Percentiles rank a stretch among this genome's conserved stretches.
These are phyloP conservation scores for Willowsia nigromaculata DNA, from an alignment of 2,888 invertebrate genomes.

Conservation along the genomic window DNA sequence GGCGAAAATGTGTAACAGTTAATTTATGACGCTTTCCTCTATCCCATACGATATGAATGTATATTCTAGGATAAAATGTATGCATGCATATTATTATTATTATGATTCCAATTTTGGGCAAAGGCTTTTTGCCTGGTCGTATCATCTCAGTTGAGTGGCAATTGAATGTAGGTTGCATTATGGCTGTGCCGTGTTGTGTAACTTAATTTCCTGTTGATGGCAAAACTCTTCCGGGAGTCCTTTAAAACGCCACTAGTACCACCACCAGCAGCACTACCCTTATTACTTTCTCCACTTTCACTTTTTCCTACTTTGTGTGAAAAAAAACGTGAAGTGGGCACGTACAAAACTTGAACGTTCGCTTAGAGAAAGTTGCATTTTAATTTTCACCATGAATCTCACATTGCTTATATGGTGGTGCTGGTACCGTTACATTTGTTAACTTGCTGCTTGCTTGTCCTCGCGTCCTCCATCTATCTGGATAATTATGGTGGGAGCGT, in stretches of 20 bases:
- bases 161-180: constrained; percentile 4
- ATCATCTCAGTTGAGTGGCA: not conserved
- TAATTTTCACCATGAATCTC: no score
- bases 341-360: no score
- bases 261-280: not conserved
- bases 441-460: no score
- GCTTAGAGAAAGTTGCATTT: no score
- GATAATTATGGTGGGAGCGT: no score
- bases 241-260: constrained; percentile 26
- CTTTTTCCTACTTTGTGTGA: not conserved
- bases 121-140: not conserved
- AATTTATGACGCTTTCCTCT: not conserved
- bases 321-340: no score
- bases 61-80: not conserved
- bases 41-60: no score
- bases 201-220: constrained; percentile 64
- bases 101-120: not conserved
- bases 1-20: not conserved
- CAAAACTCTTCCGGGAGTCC: constrained; percentile 55
- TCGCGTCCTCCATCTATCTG: no score
- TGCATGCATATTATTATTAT: not conserved
- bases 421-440: no score
- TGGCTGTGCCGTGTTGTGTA: constrained; percentile 33
- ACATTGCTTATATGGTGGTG: no score
- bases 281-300: not conserved